Evolutionary conservation across 2,113 vertebrate species (phyloP), one percentile per base, ranked within the genome.

Genomic region (Petroica traversi): DNA sequence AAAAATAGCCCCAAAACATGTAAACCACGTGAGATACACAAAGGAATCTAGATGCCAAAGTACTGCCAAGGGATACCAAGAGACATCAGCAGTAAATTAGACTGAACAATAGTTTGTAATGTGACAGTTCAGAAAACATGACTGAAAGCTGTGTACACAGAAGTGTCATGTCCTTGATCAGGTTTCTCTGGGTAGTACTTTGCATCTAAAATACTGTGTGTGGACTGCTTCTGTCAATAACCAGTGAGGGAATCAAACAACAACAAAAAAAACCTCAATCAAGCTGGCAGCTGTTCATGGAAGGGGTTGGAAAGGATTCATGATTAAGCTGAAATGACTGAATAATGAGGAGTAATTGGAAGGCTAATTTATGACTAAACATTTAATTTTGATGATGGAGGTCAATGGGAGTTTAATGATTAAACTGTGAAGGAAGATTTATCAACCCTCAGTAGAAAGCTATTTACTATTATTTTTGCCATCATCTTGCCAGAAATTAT

Each of bases 281-380:
- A 72, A 82, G 11, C 43, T 73, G 63, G 26, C 69, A 89, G 74
- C 89, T 95, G 41, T 69, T 95, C 66, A 69, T 88, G 49, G 66
- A 94, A 93, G 49, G 34, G 34, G 6, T 26, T 93, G 49, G 48
- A 88, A 95, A 78, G 1, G 28, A 57, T 40, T 89, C 31, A 25
- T 82, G 62, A 87, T 91, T 87, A 89, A 94, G 59, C 11, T 76
- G 62, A 91, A 95, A 85, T 82, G 54, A 83, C 24, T 85, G 54
- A 88, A 79, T 88, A 94, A 95, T 94, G 26, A 94, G 67, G 38
- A 62, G 40, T 79, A 95, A 94, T 95, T 95, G 83, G 76, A 89
- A 58, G 22, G 54, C 34, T 79, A 88, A 82, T 92, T 97, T 94
- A 85, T 82, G 49, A 69, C 58, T 82, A 87, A 89, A 62, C 31